phyloP scores from a whole-genome alignment of 2,888 invertebrate species.

The Slavum lentiscoides region DNA sequence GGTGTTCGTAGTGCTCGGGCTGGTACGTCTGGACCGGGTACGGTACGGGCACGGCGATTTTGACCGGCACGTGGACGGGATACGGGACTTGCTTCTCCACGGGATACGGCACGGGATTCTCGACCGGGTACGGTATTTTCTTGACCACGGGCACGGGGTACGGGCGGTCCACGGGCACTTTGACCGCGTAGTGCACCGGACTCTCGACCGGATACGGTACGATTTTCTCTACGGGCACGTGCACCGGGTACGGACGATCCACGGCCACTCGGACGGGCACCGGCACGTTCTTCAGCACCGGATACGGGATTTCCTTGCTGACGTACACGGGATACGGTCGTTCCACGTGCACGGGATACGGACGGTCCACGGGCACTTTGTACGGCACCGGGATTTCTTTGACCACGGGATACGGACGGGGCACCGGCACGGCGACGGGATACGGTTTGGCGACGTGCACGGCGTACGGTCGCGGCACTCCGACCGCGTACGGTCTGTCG shows the following conservation, averaged over 20 bases:
- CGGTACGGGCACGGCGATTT: slow-evolving; percentile 56
- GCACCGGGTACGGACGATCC: slow-evolving; percentile 58
- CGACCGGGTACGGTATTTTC: slow-evolving; percentile 72
- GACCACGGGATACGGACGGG: slow-evolving; percentile 56
- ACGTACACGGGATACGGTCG: slow-evolving; percentile 57
- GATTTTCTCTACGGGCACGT: slow-evolving; percentile 65
- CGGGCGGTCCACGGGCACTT: slow-evolving; percentile 66
- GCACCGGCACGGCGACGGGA: slow-evolving; percentile 56
- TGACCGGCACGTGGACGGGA: slow-evolving; percentile 71
- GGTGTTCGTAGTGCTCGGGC: slow-evolving; percentile 60
- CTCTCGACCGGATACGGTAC: slow-evolving; percentile 68
- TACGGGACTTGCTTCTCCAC: slow-evolving; percentile 71
- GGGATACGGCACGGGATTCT: slow-evolving; percentile 75
- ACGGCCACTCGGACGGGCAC: slow-evolving; percentile 73
- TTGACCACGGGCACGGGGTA: slow-evolving; percentile 71
- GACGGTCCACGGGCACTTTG: slow-evolving; percentile 56
- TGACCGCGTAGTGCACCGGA: slow-evolving; percentile 67
- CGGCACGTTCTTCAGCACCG: slow-evolving; percentile 61
- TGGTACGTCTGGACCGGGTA: slow-evolving; percentile 54
- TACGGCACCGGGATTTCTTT: slow-evolving; percentile 56
- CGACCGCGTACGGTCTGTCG: slow-evolving; percentile 57
- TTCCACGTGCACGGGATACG: slow-evolving; percentile 56
- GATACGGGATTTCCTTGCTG: slow-evolving; percentile 56
- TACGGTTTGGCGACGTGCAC: slow-evolving; percentile 56
- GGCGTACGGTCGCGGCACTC: slow-evolving; percentile 56